A percentile compares a stretch with the other conserved stretches of the same genome.
Conservation (phyloP, 2,888 invertebrate genomes). For the Noctua pronuba region DNA sequence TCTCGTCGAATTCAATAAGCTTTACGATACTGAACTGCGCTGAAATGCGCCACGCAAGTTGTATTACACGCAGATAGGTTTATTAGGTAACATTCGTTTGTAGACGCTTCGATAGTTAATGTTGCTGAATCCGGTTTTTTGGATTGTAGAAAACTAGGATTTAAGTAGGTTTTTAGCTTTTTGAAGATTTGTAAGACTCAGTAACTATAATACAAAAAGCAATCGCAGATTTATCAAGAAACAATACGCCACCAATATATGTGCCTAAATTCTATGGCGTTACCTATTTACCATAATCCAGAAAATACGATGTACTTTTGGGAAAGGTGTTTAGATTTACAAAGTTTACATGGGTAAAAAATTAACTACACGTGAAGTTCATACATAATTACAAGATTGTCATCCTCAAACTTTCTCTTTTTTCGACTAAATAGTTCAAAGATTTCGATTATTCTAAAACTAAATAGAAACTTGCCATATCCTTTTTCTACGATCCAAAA, state of each 20-base stretch:
- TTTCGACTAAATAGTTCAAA: conserved; percentile 8
- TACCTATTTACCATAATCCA: neutral
- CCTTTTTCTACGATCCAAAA: conserved; percentile 65
- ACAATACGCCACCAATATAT: neutral
- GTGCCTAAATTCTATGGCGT: conserved; percentile 8
- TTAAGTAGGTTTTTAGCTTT: neutral
- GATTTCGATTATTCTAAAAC: conserved; percentile 11
- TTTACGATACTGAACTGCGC: conserved; percentile 63
- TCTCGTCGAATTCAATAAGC: conserved; percentile 76
- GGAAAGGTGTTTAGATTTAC: neutral
- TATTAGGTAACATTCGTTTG: conserved; percentile 59
- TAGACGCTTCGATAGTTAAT: conserved; percentile 67
- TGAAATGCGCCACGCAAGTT: conserved; percentile 59
- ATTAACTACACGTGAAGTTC: neutral
- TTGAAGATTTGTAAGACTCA: neutral
- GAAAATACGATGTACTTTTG: neutral
- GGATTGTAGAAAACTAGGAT: conserved; percentile 55
- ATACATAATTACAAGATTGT: neutral
- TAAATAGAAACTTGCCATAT: neutral
- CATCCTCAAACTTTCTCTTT: neutral
- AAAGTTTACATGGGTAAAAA: neutral
- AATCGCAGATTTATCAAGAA: neutral
- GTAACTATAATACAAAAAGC: neutral
- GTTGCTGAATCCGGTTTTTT: conserved; percentile 57
- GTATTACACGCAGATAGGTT: conserved; percentile 60